Base-by-base conservation (phyloP, 2,888 invertebrate species). In the Caradrina kadenii region DNA sequence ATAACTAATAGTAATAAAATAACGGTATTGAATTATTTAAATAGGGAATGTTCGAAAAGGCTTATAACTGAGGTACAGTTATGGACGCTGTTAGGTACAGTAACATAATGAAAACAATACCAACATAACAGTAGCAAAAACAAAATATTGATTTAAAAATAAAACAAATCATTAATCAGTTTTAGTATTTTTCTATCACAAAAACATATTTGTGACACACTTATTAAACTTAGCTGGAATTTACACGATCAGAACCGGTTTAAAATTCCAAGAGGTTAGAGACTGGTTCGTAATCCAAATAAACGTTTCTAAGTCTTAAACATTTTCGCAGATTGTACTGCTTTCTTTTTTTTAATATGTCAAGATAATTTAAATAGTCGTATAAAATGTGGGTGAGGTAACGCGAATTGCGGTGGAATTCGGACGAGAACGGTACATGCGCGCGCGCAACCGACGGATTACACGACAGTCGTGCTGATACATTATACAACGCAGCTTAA, bases 321-420 rank as follows among this genome's bases (percentile, higher is more conserved):
- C 69, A 69, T 64, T 62, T 62, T 67, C 49, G 66, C 70, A 58
- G 31, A 65, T 69, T 65, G 60, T 79, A 62, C 60, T 63, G 74
- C 79, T 82, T 82, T 82, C 83, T 81, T 81, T 70, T 68, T 59
- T 68, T 60, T 19, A 79, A 73, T 80, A 74, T 81, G 81, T 79
- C 82, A 87, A 80, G 80, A 81, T 85, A 80, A 84, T 87, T 88
- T 86, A 83, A 84, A 84, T 84, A 86, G 79, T 85, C 69, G 76
- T 80, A 82, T 86, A 83, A 87, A 89, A 94, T 91, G 91, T 94
- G 89, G 94, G 94, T 92, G 90, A 93, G 87, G 80, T 93, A 94
- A 92, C 93, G 92, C 88, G 90, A 93, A 92, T 85, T 83, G 83
- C 79, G 64, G 60, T 77, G 92, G 93, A 94, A 94, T 94, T 94